A percentile compares a stretch with the other conserved stretches of the same genome.
Conservation (phyloP, 2,797 vertebrate species). For the Moxostoma hubbsi region DNA sequence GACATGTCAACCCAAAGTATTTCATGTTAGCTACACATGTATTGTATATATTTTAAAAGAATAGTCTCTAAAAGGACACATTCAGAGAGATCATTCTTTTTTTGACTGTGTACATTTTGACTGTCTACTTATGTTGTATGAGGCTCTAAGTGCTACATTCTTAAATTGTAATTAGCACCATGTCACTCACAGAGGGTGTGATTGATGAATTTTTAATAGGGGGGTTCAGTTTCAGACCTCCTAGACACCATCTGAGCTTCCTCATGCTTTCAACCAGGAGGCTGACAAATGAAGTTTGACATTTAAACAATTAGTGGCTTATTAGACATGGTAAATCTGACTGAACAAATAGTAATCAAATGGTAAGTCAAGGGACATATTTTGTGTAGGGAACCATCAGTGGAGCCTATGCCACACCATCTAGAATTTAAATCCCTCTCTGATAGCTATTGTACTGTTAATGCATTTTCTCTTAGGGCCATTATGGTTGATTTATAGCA, state of each 20-base stretch:
- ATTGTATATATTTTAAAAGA: not conserved
- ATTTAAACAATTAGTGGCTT: constrained; percentile 73
- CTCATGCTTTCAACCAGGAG: constrained; percentile 72
- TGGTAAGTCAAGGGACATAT: constrained; percentile 14
- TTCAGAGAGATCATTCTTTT: not conserved
- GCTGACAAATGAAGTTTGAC: constrained; percentile 77
- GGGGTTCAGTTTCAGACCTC: constrained; percentile 52
- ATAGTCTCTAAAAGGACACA: not conserved
- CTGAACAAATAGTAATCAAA: constrained; percentile 30
- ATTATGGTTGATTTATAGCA: not conserved
- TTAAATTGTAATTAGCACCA: constrained; percentile 38
- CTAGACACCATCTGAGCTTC: constrained; percentile 71
- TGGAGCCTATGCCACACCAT: not conserved
- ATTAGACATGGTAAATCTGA: constrained; percentile 64
- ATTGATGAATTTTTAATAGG: constrained; percentile 42
- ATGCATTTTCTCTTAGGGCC: not conserved
- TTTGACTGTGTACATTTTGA: constrained; percentile 5
- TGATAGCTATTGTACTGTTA: not conserved
- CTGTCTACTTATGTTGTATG: not conserved
- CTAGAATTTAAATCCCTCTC: not conserved
- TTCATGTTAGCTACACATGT: not conserved
- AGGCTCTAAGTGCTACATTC: constrained; percentile 9
- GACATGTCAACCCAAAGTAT: too few species aligned
- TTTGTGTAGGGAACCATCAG: constrained; percentile 7
- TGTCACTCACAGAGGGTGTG: constrained; percentile 32